Conservation (phyloP, 2,113 vertebrate genomes). For the Strix uralensis region DNA sequence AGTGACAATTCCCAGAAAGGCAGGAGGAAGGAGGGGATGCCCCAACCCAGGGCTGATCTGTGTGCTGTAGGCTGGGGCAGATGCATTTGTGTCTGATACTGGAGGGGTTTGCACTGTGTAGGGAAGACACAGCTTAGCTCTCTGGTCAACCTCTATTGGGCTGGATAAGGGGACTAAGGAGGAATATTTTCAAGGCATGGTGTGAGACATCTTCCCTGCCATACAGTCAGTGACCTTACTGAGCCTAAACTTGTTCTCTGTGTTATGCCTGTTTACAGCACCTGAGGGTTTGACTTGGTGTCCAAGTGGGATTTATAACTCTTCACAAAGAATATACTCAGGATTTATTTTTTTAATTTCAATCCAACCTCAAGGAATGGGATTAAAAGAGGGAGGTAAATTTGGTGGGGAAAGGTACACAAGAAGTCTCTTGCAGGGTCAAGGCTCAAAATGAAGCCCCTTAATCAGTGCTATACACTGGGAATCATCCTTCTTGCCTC, state of each 20-base stretch:
- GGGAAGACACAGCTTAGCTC: not conserved
- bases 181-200: not conserved
- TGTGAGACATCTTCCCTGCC: not conserved
- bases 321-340: not conserved
- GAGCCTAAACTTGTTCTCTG: not conserved
- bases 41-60: not conserved
- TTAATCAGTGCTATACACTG: not conserved
- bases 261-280: not conserved
- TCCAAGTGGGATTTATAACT: not conserved
- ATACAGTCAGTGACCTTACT: not conserved
- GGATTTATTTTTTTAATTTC: not conserved
- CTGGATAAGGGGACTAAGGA: not conserved
- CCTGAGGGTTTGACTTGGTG: not conserved
- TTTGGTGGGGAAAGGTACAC: not conserved
- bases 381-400: not conserved
- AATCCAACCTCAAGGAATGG: not conserved
- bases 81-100: rapidly evolving
- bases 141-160: not conserved
- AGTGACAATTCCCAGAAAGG: not conserved
- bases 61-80: not conserved
- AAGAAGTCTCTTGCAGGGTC: not conserved
- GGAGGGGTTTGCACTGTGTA: not conserved
- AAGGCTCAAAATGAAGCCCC: not conserved
- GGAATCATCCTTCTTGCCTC: not conserved
- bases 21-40: not conserved